phyloP scores from a whole-genome alignment of 2,113 vertebrate species.

The Lipotes vexillifer region DNA sequence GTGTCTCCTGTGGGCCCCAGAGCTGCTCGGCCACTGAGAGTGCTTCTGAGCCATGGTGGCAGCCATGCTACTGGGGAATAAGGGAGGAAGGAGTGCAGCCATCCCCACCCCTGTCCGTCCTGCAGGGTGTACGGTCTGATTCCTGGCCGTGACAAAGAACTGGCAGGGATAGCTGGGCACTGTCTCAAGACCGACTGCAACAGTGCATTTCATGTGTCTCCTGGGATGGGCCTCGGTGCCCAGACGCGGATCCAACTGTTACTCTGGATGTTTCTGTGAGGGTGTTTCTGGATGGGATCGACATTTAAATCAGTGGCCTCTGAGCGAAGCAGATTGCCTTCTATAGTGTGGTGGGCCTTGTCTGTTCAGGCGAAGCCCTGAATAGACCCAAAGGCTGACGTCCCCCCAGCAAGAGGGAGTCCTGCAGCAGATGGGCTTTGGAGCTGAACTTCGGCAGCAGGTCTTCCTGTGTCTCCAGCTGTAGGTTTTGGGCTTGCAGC shows the following conservation, averaged over 20 bases:
- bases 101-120: background rate
- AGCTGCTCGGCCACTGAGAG: background rate
- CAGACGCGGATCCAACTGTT: fast-evolving
- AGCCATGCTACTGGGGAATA: background rate
- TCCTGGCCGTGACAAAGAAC: background rate
- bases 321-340: background rate
- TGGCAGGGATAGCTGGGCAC: background rate
- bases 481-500: background rate
- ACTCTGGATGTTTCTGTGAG: background rate
- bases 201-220: background rate
- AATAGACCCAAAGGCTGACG: fast-evolving
- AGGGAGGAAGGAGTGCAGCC: background rate
- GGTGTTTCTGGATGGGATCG: background rate
- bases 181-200: background rate
- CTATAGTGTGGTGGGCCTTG: background rate
- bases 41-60: too few species aligned
- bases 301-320: background rate
- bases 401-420: too few species aligned
- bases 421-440: background rate
- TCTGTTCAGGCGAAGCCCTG: background rate
- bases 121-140: background rate
- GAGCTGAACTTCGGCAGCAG: background rate
- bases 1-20: background rate
- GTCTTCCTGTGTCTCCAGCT: background rate
- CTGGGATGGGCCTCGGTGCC: background rate